Evolutionary conservation across 2,113 vertebrate species (phyloP).

Genomic region (Ailurus styani): DNA sequence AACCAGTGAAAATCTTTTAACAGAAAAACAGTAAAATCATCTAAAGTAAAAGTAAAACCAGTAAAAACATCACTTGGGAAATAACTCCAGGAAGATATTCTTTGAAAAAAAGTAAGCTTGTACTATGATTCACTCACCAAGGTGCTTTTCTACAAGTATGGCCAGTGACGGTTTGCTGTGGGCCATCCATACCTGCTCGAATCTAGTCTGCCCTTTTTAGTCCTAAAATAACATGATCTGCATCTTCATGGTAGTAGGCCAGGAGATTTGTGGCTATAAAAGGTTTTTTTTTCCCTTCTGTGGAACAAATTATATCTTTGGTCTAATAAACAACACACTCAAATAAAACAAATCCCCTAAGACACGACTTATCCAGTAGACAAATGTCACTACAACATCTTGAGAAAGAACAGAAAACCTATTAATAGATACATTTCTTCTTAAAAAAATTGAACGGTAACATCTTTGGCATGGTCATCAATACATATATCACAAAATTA

Average conservation of each 20-base stretch:
- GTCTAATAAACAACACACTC: background rate
- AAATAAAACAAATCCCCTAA: constrained; percentile 16
- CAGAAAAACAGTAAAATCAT: background rate
- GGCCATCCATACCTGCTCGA: background rate
- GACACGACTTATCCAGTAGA: background rate
- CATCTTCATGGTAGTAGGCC: background rate
- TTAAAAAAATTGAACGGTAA: background rate
- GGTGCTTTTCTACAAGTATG: background rate
- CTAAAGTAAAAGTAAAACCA: background rate
- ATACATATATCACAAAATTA: background rate
- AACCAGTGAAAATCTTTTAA: background rate
- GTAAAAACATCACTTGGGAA: background rate
- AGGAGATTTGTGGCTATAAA: background rate
- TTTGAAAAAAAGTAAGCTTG: background rate
- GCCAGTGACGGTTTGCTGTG: background rate
- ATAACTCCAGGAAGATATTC: background rate
- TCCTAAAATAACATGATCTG: background rate
- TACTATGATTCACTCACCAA: background rate
- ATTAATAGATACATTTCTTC: constrained; percentile 17
- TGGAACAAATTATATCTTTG: background rate
- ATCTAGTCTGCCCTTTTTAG: background rate
- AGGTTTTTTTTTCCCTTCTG: background rate
- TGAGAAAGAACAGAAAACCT: constrained; percentile 16
- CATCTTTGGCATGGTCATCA: background rate
- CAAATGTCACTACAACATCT: background rate